Base-by-base conservation (phyloP, 2,113 vertebrate genomes). In the Lota lota region DNA sequence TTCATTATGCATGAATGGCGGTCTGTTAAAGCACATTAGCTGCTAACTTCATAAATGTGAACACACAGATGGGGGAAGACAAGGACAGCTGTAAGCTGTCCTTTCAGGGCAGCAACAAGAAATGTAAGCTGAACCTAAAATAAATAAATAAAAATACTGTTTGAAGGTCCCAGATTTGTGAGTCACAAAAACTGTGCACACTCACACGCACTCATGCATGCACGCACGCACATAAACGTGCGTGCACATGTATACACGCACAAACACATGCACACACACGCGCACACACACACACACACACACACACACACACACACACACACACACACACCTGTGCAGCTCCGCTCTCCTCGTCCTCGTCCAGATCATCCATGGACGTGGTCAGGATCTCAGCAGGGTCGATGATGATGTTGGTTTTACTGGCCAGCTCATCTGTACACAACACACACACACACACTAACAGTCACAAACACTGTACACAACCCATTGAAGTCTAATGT, bases 361-460 rank as follows among this genome's bases (percentile, higher is more conserved):
- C 97, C 0, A 99, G 91, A 83, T 99, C 97, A 0, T 99, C 97
- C 97, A 99, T 99, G 1, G 95, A 97, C 18, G 94, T 78, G 1
- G 94, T 85, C 85, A 95, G 95, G 71, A 99, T 93, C 90, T 99
- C 97, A 0, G 95, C 88, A 0, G 96, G 97, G 76, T 99, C 97
- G 0, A 99, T 97, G 70, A 98, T 82, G 62, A 99, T 94, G 74
- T 98, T 98, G 74, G 96, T 95, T 88, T 95, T 97, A 56, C 92
- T 87, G 24, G 97, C 95, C 78, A 99, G 84, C 72, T 99, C 97
- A 78, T 99, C 97, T 99, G 86, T 20, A 47, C 40, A 47, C 40
- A 47, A 10, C 40, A 47, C 40, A 47, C 40, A 47, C 40, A 47
- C 10, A 47, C 40, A 47, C 40, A 47, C 10, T 10, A 1, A 47